Conservation (phyloP, 2,888 invertebrate genomes). For the Thymelicus sylvestris region DNA sequence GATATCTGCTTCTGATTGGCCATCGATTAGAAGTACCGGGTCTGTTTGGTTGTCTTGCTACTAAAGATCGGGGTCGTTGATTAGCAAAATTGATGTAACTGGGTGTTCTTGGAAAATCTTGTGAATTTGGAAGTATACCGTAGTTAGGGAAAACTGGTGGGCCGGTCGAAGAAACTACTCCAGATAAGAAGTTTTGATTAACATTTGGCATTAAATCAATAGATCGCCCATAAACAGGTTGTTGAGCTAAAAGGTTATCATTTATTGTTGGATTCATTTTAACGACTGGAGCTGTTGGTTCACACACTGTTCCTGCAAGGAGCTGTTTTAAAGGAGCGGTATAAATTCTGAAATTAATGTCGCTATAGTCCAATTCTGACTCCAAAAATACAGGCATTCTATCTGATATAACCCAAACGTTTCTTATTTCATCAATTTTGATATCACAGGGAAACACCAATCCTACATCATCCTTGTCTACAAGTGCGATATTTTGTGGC, state of each 20-base stretch:
- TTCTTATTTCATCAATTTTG: slow-evolving; percentile 88
- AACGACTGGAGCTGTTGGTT: slow-evolving; percentile 57
- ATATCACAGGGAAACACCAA: slow-evolving; percentile 92
- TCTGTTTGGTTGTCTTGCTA: slow-evolving; percentile 22
- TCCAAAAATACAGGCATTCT: slow-evolving; percentile 92
- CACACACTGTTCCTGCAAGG: slow-evolving; percentile 90
- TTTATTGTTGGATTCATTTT: slow-evolving; percentile 30
- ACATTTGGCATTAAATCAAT: slow-evolving; percentile 12
- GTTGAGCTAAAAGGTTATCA: slow-evolving; percentile 27
- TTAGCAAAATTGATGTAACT: slow-evolving; percentile 34
- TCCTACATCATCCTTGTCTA: slow-evolving; percentile 90
- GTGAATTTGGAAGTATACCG: slow-evolving; percentile 5
- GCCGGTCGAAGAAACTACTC: slow-evolving; percentile 13
- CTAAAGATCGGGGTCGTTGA: slow-evolving; percentile 5
- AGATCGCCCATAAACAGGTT: slow-evolving; percentile 6
- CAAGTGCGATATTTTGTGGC: slow-evolving; percentile 87
- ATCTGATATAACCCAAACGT: slow-evolving; percentile 93
- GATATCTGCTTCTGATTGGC: slow-evolving; percentile 58
- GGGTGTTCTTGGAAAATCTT: slow-evolving; percentile 21
- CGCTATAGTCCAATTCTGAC: slow-evolving; percentile 88
- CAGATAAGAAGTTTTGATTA: slow-evolving; percentile 19
- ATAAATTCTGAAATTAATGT: slow-evolving; percentile 91
- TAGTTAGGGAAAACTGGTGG: slow-evolving; percentile 27
- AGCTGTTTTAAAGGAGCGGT: slow-evolving; percentile 88
- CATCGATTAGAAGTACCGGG: slow-evolving; percentile 44